phyloP scores from a whole-genome alignment of 2,113 vertebrate species.

The Oncorhynchus masou region DNA sequence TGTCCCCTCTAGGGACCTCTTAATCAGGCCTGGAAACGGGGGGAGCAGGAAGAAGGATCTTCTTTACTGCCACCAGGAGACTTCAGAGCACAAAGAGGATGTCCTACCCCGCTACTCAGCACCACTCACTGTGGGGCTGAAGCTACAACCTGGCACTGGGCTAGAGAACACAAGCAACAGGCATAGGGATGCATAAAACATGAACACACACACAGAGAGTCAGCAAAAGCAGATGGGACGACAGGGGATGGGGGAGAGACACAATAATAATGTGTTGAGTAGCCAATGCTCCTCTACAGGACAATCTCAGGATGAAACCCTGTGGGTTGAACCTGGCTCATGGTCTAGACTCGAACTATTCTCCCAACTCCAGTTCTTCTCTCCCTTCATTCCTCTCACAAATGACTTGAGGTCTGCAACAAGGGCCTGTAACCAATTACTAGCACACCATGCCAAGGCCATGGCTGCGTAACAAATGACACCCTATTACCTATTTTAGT shows the following conservation, averaged over 20 bases:
- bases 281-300: too few relatives aligned
- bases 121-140: too few relatives aligned
- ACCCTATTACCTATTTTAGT: too few relatives aligned
- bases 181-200: too few relatives aligned
- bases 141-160: too few relatives aligned
- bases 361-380: background rate
- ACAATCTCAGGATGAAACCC: too few relatives aligned
- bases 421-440: conserved; percentile 46
- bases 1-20: background rate
- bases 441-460: conserved; percentile 32
- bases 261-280: too few relatives aligned
- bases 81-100: background rate
- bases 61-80: conserved; percentile 1
- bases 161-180: too few relatives aligned
- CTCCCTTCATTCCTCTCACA: conserved; percentile 27
- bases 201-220: background rate
- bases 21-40: background rate
- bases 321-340: too few relatives aligned
- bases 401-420: conserved; percentile 26
- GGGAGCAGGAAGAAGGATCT: conserved; percentile 12
- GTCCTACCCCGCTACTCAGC: background rate
- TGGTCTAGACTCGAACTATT: background rate
- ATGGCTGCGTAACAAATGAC: conserved; percentile 12
- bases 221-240: background rate
- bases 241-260: background rate